phyloP scores from a whole-genome alignment of 2,113 vertebrate species.

The Hypocryptadius cinnamomeus region DNA sequence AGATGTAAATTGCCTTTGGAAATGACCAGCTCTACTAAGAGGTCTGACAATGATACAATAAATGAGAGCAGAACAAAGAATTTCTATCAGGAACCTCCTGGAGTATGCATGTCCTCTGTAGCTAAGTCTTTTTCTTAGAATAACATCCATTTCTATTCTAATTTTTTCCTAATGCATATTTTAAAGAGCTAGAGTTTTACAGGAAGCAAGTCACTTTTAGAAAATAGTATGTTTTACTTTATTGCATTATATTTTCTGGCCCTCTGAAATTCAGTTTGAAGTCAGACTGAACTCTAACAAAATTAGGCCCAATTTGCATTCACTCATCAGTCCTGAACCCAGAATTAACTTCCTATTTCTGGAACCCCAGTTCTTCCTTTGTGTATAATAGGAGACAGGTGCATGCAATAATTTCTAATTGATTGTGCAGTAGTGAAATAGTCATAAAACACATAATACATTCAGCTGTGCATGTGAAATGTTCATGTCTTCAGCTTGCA shows the following conservation, averaged over 20 bases:
- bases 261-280: neutral
- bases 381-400: neutral
- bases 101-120: neutral
- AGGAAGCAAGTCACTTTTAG: neutral
- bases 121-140: neutral
- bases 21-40: slow-evolving; percentile 68
- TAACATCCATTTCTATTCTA: neutral
- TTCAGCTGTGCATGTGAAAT: neutral
- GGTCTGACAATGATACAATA: neutral
- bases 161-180: neutral
- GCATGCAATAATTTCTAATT: neutral
- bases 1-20: slow-evolving; percentile 75
- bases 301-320: neutral
- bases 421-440: neutral
- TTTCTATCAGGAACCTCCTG: neutral
- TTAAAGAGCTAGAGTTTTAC: neutral
- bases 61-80: neutral
- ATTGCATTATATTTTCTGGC: neutral
- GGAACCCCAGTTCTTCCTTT: neutral
- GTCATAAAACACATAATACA: neutral
- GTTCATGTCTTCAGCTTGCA: neutral
- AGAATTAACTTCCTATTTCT: neutral
- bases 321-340: neutral
- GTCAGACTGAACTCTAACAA: neutral
- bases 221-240: neutral